phyloP scores from a whole-genome alignment of 1,140 invertebrate species.

The Gryllus bimaculatus region DNA sequence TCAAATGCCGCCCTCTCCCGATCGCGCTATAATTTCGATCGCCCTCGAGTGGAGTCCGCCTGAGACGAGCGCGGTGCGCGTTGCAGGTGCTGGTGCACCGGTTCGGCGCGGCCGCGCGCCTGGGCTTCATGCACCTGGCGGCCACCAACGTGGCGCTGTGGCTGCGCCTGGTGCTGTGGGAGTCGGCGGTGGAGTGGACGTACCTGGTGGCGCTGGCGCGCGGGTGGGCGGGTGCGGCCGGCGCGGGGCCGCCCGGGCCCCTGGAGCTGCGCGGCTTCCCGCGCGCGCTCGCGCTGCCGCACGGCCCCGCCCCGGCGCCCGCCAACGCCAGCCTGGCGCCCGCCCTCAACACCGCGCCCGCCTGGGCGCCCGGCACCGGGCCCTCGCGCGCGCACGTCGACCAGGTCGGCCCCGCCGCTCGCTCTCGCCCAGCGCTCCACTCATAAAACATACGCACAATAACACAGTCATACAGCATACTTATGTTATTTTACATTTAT shows the following conservation, averaged over 20 bases:
- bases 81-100: conserved; percentile 44
- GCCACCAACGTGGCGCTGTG: conserved; percentile 51
- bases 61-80: too few species aligned
- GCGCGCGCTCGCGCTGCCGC: conserved; percentile 24
- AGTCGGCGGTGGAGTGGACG: conserved; percentile 44
- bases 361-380: conserved; percentile 41
- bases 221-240: neutral
- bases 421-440: too few species aligned
- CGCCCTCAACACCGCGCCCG: conserved; percentile 27
- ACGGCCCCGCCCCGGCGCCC: too few species aligned
- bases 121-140: conserved; percentile 50
- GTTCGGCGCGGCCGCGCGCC: conserved; percentile 43
- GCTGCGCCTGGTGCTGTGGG: conserved; percentile 50
- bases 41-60: too few species aligned
- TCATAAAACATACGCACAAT: too few species aligned
- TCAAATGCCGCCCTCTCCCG: too few species aligned
- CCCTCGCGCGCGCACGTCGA: conserved; percentile 35
- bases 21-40: too few species aligned
- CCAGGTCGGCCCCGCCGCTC: too few species aligned
- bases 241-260: conserved; percentile 31
- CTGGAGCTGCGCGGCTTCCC: conserved; percentile 39
- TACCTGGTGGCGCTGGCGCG: conserved; percentile 38
- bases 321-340: neutral
- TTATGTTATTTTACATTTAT: too few species aligned
- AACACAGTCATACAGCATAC: too few species aligned